Percentiles rank a stretch among this genome's conserved stretches.
Conservation (phyloP, 2,797 vertebrate genomes). For the Bovichtus diacanthus region DNA sequence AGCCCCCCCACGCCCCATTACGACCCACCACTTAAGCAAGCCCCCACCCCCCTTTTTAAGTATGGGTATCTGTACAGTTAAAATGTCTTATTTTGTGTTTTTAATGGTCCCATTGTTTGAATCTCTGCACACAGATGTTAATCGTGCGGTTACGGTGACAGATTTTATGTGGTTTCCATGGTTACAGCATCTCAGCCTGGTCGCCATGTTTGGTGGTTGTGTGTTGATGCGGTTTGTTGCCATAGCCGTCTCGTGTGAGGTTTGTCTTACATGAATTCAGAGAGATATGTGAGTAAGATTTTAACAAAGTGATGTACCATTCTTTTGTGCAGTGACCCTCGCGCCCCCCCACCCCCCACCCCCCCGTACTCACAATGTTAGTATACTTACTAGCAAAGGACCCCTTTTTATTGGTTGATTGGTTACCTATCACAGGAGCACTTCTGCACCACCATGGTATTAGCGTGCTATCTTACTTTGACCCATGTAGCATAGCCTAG, state of each 20-base stretch:
- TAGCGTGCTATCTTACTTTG: conserved; percentile 72
- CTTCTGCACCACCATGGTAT: conserved; percentile 62
- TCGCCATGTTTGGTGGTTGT: conserved; percentile 44
- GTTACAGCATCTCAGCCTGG: conserved; percentile 55
- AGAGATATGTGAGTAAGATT: conserved; percentile 22
- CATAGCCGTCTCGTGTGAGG: conserved; percentile 44
- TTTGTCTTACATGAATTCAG: conserved; percentile 48
- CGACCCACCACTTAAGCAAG: conserved; percentile 41
- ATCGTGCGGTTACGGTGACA: conserved; percentile 50
- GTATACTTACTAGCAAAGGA: conserved; percentile 43
- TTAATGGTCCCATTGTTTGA: conserved; percentile 63
- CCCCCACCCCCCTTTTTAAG: conserved; percentile 3
- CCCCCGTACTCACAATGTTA: conserved; percentile 31
- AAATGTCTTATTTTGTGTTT: conserved; percentile 50
- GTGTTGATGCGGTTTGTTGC: conserved; percentile 51
- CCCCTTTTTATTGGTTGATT: conserved; percentile 51
- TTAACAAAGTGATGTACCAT: conserved; percentile 30
- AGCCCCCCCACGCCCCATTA: conserved; percentile 41
- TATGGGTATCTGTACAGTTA: conserved; percentile 57
- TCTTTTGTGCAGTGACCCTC: conserved; percentile 54
- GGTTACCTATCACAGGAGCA: conserved; percentile 70
- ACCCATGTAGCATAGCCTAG: conserved; percentile 75
- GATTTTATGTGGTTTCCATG: conserved; percentile 63
- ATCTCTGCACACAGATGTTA: conserved; percentile 65
- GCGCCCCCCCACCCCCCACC: background rate